Percentiles rank a stretch among this genome's conserved stretches.
phyloP scores from a whole-genome alignment of 92 coral and sea anemone species.

The Zoanthus sociatus region DNA sequence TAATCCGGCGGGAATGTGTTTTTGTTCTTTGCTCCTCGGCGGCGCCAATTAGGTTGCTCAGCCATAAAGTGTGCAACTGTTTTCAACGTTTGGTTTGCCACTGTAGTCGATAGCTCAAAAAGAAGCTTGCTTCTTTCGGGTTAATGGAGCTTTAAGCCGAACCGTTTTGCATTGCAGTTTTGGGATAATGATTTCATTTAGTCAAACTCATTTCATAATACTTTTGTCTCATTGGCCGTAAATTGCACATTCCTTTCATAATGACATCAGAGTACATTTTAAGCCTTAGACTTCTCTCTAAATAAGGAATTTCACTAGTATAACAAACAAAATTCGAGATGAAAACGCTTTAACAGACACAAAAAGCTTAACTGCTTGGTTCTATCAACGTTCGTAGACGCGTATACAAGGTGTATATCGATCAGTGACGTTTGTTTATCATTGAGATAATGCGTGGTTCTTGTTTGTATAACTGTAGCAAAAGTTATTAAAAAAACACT shows the following conservation, averaged over 20 bases:
- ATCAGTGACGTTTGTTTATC: no score
- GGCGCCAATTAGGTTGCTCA: conserved; percentile 40
- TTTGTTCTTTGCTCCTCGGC: conserved; percentile 31
- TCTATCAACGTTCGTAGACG: not conserved
- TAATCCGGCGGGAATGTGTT: conserved; percentile 49
- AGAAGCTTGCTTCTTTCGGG: not conserved
- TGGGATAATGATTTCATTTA: not conserved
- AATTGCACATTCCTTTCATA: conserved; percentile 8
- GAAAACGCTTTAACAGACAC: not conserved
- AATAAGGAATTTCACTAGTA: not conserved
- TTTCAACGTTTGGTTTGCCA: conserved; percentile 3
- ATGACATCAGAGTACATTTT: no score
- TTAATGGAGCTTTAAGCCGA: not conserved
- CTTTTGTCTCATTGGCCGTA: not conserved
- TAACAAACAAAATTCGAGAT: not conserved
- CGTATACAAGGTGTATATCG: not conserved
- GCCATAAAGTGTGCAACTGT: conserved; percentile 40
- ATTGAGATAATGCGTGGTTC: not conserved
- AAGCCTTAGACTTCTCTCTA: not conserved
- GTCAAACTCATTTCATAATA: not conserved
- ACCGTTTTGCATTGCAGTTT: not conserved
- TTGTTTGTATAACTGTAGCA: not conserved
- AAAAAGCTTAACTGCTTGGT: not conserved
- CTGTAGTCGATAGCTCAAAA: conserved; percentile 17
- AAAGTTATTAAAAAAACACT: not conserved